phyloP scores from a whole-genome alignment of 1,140 invertebrate genomes.

The Agraylea sexmaculata region DNA sequence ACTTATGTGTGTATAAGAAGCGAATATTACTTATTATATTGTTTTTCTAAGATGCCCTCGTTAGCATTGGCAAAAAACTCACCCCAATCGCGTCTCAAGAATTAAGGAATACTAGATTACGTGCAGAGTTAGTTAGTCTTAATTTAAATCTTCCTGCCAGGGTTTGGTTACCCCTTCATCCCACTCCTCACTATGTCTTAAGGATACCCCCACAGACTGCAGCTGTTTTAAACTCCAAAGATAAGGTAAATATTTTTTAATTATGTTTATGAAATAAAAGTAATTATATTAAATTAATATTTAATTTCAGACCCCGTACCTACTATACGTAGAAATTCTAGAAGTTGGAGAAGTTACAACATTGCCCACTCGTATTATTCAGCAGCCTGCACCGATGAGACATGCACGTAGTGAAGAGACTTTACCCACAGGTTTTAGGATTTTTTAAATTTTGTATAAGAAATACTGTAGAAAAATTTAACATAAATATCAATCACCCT shows the following conservation, averaged over 20 bases:
- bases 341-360: slow-evolving; percentile 73
- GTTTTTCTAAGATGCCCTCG: slow-evolving; percentile 46
- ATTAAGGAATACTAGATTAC: slow-evolving; percentile 76
- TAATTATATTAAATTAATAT: slow-evolving; percentile 8
- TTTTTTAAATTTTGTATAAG: not conserved
- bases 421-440: slow-evolving; percentile 37
- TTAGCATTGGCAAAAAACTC: slow-evolving; percentile 82
- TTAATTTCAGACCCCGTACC: slow-evolving; percentile 75
- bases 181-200: slow-evolving; percentile 85
- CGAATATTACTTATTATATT: not conserved
- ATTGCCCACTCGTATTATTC: slow-evolving; percentile 29
- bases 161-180: slow-evolving; percentile 92
- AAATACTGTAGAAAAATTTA: too few species aligned
- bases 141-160: slow-evolving; percentile 95
- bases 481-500: too few species aligned
- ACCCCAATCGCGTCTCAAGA: slow-evolving; percentile 89
- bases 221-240: slow-evolving; percentile 97
- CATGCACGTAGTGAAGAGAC: slow-evolving; percentile 94
- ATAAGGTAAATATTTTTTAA: slow-evolving; percentile 57
- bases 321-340: slow-evolving; percentile 94
- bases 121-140: slow-evolving; percentile 83
- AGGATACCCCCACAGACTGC: slow-evolving; percentile 81
- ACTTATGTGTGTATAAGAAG: not conserved
- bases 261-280: not conserved
- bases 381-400: slow-evolving; percentile 35